These are phyloP conservation scores for Anableps anableps DNA, from an alignment of 2,797 vertebrate genomes.

Conservation along the genomic window DNA sequence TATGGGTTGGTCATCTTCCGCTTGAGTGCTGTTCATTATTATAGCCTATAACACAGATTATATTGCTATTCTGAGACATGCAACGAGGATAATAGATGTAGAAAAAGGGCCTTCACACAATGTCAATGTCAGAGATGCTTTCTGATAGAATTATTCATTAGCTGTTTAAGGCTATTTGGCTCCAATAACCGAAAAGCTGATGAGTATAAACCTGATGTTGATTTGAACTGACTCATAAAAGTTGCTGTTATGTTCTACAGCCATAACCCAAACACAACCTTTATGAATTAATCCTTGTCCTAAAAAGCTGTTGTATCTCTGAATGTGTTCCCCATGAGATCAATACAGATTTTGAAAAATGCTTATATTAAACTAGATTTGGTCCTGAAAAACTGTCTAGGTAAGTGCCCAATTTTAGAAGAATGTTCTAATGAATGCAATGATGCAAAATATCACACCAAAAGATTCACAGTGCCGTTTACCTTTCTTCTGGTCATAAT, in stretches of 20 bases:
- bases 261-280: background rate
- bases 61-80: too few species aligned
- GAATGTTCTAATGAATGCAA: background rate
- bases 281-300: background rate
- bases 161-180: background rate
- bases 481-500: background rate
- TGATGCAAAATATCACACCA: background rate
- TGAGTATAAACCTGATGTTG: background rate
- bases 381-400: background rate
- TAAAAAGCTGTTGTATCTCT: background rate
- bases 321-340: background rate
- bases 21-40: too few species aligned
- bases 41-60: too few species aligned
- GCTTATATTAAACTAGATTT: background rate
- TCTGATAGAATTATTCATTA: background rate
- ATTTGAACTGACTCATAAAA: background rate
- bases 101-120: too few species aligned
- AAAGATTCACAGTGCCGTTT: background rate
- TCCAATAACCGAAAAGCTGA: background rate
- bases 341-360: background rate
- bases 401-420: too few species aligned
- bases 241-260: background rate
- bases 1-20: too few species aligned
- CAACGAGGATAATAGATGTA: too few species aligned
- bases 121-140: too few species aligned